Base-by-base conservation (phyloP, 2,797 vertebrate species). In the Notoglanidium macrostoma region DNA sequence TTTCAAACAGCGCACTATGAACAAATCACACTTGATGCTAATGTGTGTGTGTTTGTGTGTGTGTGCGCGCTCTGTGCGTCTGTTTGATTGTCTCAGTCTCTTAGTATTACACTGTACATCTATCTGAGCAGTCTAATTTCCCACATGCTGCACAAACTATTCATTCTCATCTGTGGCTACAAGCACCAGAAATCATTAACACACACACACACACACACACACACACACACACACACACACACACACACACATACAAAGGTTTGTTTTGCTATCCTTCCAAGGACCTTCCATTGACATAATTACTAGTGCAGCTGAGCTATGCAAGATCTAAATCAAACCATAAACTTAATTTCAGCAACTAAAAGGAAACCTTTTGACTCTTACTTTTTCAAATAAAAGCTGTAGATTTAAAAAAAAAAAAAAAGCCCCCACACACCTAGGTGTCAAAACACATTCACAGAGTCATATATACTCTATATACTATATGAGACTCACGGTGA, bases 101-200 rank as follows among this genome's bases (percentile, higher is more conserved):
- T 84, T 57, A 84, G 21, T 57, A 84, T 84, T 84, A 84, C 67
- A 54, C 21, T 44, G 83, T 44, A 57, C 83, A 84, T 84, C 49
- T 84, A 84, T 84, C 67, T 55, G 54, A 72, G 67, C 49, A 72
- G 83, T 84, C 57, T 84, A 84, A 84, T 84, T 84, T 84, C 80
- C 83, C 51, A 84, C 83, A 84, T 57, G 51, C 67, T 55, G 67
- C 54, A 51, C 68, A 74, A 57, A 74, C 57, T 68, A 68, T 68
- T 79, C 61, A 86, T 86, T 44, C 46, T 46, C 23, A 72, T 57
- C 49, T 57, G 51, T 57, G 32, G 51, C 29, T 84, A 55, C 83
- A 32, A 83, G 78, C 78, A 59, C 1, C 7, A 70, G 29, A 57
- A 84, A 49, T 83, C 81, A 78, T 74, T 26, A 83, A 67, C 51